Conservation (phyloP, 2,113 vertebrate species). For the Psittacus erithacus region DNA sequence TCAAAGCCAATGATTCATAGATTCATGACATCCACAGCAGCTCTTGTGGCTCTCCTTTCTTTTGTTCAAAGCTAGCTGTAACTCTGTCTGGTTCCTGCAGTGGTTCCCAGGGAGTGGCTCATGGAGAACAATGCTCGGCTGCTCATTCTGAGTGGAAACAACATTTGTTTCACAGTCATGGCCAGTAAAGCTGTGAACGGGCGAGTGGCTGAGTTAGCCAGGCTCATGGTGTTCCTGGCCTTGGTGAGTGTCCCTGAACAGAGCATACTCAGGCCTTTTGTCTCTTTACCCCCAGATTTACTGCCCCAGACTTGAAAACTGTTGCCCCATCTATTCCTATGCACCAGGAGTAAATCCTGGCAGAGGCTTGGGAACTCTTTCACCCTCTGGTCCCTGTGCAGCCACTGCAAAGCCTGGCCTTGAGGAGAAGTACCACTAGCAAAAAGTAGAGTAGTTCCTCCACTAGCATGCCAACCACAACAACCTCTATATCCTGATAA, state of each 20-base stretch:
- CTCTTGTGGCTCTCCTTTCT: background rate
- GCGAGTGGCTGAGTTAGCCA: constrained; percentile 77
- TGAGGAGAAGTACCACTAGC: background rate
- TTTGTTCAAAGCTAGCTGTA: background rate
- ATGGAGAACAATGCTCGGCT: constrained; percentile 88
- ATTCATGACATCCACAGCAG: background rate
- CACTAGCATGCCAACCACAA: rapidly evolving
- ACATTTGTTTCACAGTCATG: constrained; percentile 85
- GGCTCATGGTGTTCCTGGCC: constrained; percentile 83
- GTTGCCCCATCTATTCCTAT: background rate
- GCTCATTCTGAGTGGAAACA: constrained; percentile 86
- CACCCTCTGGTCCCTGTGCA: background rate
- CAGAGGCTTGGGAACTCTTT: too few relatives aligned
- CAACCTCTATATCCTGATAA: background rate
- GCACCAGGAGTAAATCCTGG: background rate
- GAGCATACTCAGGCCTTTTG: background rate
- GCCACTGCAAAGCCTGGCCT: background rate
- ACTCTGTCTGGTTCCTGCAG: constrained; percentile 50
- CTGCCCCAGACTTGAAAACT: background rate
- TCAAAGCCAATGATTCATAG: background rate
- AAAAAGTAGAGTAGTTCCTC: background rate
- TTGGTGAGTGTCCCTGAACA: constrained; percentile 79
- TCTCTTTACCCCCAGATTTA: background rate
- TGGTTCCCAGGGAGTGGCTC: constrained; percentile 85
- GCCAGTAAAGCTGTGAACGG: constrained; percentile 86